Evolutionary conservation across 2,888 invertebrate genomes (phyloP), one percentile per base, ranked within the genome.

Genomic region (Dysmachus trigonus): DNA sequence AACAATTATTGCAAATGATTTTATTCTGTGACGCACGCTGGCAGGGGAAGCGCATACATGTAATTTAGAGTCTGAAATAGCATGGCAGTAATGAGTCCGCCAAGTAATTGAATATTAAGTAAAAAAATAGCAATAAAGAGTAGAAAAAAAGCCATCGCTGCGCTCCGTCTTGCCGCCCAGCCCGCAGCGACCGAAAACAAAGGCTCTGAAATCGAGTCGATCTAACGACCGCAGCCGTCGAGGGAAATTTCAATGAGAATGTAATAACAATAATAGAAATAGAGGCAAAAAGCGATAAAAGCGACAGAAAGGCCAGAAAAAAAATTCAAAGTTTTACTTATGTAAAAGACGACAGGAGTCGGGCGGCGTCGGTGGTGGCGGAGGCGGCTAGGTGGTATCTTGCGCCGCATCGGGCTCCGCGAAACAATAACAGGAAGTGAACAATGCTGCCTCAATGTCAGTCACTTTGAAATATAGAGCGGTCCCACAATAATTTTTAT

Each of bases 391-490:
- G 81, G 72, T 83, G 72, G 62, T 83, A 71, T 83, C 72, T 83
- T 38, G 27, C 31, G 38, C 71, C 31, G 38, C 71, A 72, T 83
- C 83, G 53, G 72, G 71, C 33, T 35, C 81, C 62, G 41, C n/a
- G 31, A 47, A 83, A 83, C 83, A 83, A 83, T 83, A 72, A 83
- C 83, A 83, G 83, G 83, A 83, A 83, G 83, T 72, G 83, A 83
- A 83, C 83, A 83, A 83, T 83, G 83, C 83, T 83, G 83, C 83
- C 71, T 83, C 83, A 83, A 83, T 83, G 83, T 83, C 83, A 83
- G 83, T 83, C 72, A 83, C 41, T 83, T 72, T 83, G 83, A 83
- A 72, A 83, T 83, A 83, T 83, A 83, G 83, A 83, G 83, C 83
- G 83, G 83, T 83, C 83, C 83, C 83, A 83, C 83, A 71, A 72